These are phyloP conservation scores for Osmoderma eremita DNA, from an alignment of 2,888 invertebrate species.

Conservation along the genomic window DNA sequence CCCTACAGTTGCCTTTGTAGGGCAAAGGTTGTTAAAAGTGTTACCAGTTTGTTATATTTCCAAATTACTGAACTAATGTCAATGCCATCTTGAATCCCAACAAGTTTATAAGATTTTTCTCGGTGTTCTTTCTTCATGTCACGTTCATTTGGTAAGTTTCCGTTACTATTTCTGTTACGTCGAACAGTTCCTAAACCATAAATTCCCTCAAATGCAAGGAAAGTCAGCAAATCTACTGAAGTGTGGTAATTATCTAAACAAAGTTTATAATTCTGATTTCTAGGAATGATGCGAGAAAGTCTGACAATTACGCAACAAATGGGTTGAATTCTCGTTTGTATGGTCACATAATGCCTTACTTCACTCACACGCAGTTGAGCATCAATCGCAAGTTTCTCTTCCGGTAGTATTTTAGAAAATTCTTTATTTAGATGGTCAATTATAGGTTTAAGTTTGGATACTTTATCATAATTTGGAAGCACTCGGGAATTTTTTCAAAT, in stretches of 20 bases:
- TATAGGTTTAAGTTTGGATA: too few species aligned
- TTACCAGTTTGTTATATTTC: conserved; percentile 51
- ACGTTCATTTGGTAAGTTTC: conserved; percentile 54
- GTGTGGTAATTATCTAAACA: conserved; percentile 57
- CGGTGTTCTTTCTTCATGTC: conserved; percentile 49
- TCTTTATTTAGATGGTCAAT: not conserved
- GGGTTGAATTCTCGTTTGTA: conserved; percentile 48
- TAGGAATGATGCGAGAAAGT: conserved; percentile 53
- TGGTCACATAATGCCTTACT: conserved; percentile 40
- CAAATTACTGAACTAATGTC: conserved; percentile 48
- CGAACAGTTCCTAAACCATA: conserved; percentile 54
- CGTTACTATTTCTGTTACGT: conserved; percentile 53
- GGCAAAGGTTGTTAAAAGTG: conserved; percentile 48
- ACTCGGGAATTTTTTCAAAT: too few species aligned
- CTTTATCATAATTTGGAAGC: too few species aligned
- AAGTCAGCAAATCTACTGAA: conserved; percentile 50
- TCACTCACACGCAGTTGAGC: conserved; percentile 40
- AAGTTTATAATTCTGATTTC: conserved; percentile 53
- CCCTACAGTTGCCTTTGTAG: too few species aligned
- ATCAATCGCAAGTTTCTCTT: conserved; percentile 13
- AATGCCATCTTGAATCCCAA: conserved; percentile 47
- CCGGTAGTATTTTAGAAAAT: conserved; percentile 1
- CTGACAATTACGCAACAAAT: conserved; percentile 53
- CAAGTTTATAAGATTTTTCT: conserved; percentile 50
- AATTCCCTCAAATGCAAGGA: conserved; percentile 53